Base-by-base conservation (phyloP, 2,113 vertebrate genomes). In the Malurus melanocephalus region DNA sequence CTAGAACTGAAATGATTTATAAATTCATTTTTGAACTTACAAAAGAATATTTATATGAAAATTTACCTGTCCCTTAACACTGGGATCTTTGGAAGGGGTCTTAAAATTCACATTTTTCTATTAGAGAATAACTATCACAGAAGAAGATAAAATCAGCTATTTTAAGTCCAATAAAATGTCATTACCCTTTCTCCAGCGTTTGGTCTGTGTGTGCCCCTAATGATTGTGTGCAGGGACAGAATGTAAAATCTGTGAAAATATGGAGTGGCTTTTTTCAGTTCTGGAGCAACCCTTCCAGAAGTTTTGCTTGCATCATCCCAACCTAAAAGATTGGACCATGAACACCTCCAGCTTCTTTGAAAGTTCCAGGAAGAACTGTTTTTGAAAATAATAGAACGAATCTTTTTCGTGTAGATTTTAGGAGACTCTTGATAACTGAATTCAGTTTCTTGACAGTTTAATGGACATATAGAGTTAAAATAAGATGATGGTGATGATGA, bases 281-380 rank as follows among this genome's bases (percentile, higher is more conserved):
- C 32, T 57, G 59, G 13, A 76, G 11, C 18, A 76, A 5, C 7
- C 5, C 13, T 60, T 30, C 13, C 22, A 76, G 26, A 68, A 72
- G 21, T 23, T 57, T 7, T 45, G 14, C 42, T 13, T 13, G 5
- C 15, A 21, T 30, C 33, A 55, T 62, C 5, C 8, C 43, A 53
- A 1, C 10, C 11, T 27, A 33, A 38, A 66, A 73, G 9, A 43
- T 42, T 16, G 3, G 5, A 21, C 21, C 33, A 0, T 2, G 5
- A 85, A 40, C 1, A 3, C 10, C 20, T 80, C 7, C 11, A 19
- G 3, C 4, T 55, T 69, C 38, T 80, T 55, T 66, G 51, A 49
- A 32, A 35, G 14, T 51, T 73, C 28, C 32, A 38, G 66, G 67
- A 53, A 76, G 6, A 27, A 57, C 2, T 83, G 4, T 28, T 80